Evolutionary conservation across 2,888 invertebrate genomes (phyloP).

Genomic region (Agonum fuliginosum): DNA sequence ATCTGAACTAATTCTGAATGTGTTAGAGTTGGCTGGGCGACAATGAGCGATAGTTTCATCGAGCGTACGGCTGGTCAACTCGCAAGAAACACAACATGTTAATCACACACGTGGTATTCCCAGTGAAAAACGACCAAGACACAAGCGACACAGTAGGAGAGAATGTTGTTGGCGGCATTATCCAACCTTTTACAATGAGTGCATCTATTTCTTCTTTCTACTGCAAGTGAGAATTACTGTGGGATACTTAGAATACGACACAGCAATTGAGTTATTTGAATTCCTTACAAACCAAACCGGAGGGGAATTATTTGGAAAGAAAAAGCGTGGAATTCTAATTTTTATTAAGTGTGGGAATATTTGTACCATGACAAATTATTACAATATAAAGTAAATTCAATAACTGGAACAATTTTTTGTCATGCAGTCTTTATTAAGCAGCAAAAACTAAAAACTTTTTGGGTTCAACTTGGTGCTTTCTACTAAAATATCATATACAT

Average conservation of each 20-base stretch:
- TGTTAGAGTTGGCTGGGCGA: too few species aligned
- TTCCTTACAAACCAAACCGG: neutral
- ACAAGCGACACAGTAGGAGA: constrained; percentile 42
- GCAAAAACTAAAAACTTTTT: too few species aligned
- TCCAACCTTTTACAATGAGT: constrained; percentile 39
- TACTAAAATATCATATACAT: too few species aligned
- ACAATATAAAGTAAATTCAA: too few species aligned
- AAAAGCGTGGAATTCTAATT: neutral
- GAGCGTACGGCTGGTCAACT: constrained; percentile 16
- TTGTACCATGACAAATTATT: too few species aligned
- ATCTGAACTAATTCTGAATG: too few species aligned
- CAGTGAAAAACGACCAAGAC: constrained; percentile 41
- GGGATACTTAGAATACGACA: too few species aligned
- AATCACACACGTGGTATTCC: constrained; percentile 54
- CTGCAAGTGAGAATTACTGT: constrained; percentile 19
- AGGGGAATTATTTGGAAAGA: neutral
- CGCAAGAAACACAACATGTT: constrained; percentile 53
- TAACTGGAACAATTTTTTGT: too few species aligned
- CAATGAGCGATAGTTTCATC: constrained; percentile 25
- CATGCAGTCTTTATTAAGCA: too few species aligned
- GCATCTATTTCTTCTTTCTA: constrained; percentile 24
- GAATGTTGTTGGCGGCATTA: constrained; percentile 42
- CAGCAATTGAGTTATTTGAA: neutral
- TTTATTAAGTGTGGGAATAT: neutral
- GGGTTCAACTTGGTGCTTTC: too few species aligned